A percentile compares a stretch with the other conserved stretches of the same genome.
These are phyloP conservation scores for Psammodynastes pulverulentus DNA, from an alignment of 2,113 vertebrate species.

Conservation along the genomic window DNA sequence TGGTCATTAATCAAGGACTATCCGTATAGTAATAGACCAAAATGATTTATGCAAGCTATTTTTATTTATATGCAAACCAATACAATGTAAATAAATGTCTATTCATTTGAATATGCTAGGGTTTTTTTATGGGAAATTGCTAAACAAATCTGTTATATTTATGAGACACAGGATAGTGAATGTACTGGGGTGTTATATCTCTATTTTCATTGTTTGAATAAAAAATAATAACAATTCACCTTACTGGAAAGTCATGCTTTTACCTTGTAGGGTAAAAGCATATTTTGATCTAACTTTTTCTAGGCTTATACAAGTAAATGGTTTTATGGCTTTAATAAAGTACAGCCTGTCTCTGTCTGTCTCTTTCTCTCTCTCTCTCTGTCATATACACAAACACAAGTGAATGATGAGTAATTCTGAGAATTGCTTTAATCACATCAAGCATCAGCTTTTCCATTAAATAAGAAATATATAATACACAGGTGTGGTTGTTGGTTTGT, in stretches of 20 bases:
- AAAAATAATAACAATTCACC: neutral
- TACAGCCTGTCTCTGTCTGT: neutral
- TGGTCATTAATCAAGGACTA: neutral
- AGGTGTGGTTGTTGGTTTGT: neutral
- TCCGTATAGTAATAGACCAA: neutral
- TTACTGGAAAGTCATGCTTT: neutral
- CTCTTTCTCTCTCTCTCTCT: too few species aligned
- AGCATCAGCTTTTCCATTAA: slow-evolving; percentile 4
- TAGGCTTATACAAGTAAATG: neutral
- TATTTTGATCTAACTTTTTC: accelerated
- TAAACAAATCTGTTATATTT: neutral
- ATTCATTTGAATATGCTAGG: neutral
- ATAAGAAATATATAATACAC: neutral
- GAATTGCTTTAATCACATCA: neutral
- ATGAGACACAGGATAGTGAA: neutral
- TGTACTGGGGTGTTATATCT: neutral
- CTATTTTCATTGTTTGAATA: neutral
- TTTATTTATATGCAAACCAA: neutral
- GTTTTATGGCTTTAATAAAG: neutral
- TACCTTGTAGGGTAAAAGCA: neutral
- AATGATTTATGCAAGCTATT: neutral
- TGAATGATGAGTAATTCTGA: neutral
- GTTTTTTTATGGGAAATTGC: slow-evolving; percentile 2
- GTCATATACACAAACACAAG: neutral
- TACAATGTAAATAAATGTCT: neutral